Evolutionary conservation across 2,797 vertebrate species (phyloP), one percentile per base, ranked within the genome.

Genomic region (Catostomus latipinnis): DNA sequence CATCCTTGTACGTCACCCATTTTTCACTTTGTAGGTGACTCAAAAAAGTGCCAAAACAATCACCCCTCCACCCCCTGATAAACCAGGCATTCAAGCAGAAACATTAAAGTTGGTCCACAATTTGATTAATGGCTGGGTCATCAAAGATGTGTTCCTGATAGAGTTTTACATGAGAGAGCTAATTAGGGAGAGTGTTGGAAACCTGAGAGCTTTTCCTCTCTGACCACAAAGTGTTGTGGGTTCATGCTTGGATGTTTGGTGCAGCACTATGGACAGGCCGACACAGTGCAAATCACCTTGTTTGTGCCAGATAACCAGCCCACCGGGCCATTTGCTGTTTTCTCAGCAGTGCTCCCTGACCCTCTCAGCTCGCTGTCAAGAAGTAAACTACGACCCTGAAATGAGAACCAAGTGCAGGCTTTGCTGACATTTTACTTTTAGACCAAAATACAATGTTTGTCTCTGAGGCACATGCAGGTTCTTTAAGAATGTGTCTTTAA

Each of bases 111-210:
- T 56, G 52, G 81, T 61, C 74, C 81, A 78, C 81, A 78, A 80
- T 82, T 82, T 88, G 84, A 89, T 83, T 76, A 84, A 88, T 87
- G 82, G 80, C 82, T 63, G 73, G 70, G 78, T 81, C 68, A 76
- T 86, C 83, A 84, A 82, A 83, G 81, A 79, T 84, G 81, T 82
- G 74, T 71, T 56, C 45, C 61, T 81, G 77, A 87, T 88, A 76
- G 83, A 67, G 83, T 91, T 91, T 90, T 84, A 73, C 60, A 22
- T 77, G 73, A 71, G 53, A 84, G 60, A 82, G 76, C 84, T 88
- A 89, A 88, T 90, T 86, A 90, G 81, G 80, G 76, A 90, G 89
- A 89, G 88, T 87, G 88, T 82, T 87, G 83, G 92, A 89, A 90
- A 92, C 81, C 70, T 14, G 83, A 90, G 87, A 84, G 54, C 78